These are phyloP conservation scores for Siniperca undulata DNA, from an alignment of 2,797 vertebrate species.

Conservation along the genomic window DNA sequence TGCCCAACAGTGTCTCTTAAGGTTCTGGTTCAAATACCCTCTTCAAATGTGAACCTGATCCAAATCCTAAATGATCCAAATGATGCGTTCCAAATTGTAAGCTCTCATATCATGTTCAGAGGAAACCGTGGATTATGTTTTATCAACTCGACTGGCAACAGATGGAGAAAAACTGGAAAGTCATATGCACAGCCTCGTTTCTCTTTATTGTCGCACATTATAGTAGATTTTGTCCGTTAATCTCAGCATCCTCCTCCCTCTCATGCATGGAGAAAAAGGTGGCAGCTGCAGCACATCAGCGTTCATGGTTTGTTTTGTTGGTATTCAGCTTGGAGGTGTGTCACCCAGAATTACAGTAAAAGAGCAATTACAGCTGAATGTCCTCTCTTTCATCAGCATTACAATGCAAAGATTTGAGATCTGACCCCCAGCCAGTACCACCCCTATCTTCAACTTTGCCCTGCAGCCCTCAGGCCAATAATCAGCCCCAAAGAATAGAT, in stretches of 20 bases:
- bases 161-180: conserved; percentile 76
- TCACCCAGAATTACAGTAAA: conserved; percentile 59
- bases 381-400: conserved; percentile 73
- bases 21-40: conserved; percentile 84
- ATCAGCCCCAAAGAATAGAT: conserved; percentile 62
- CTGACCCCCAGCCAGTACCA: conserved; percentile 40
- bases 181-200: conserved; percentile 71
- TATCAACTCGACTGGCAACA: conserved; percentile 80
- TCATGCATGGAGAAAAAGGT: conserved; percentile 33
- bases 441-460: conserved; percentile 53
- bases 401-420: conserved; percentile 71
- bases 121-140: conserved; percentile 81
- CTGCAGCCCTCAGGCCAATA: conserved; percentile 54
- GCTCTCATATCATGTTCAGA: conserved; percentile 81
- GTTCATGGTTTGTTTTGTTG: conserved; percentile 65
- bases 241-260: conserved; percentile 56
- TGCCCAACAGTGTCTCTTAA: conserved; percentile 83
- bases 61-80: conserved; percentile 84
- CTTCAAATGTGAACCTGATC: conserved; percentile 82
- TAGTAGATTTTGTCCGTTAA: conserved; percentile 70
- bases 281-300: conserved; percentile 67
- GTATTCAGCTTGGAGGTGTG: conserved; percentile 64
- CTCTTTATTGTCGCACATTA: conserved; percentile 75
- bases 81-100: conserved; percentile 84
- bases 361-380: conserved; percentile 72